phyloP scores from a whole-genome alignment of 2,113 vertebrate genomes.

The Sapajus apella region DNA sequence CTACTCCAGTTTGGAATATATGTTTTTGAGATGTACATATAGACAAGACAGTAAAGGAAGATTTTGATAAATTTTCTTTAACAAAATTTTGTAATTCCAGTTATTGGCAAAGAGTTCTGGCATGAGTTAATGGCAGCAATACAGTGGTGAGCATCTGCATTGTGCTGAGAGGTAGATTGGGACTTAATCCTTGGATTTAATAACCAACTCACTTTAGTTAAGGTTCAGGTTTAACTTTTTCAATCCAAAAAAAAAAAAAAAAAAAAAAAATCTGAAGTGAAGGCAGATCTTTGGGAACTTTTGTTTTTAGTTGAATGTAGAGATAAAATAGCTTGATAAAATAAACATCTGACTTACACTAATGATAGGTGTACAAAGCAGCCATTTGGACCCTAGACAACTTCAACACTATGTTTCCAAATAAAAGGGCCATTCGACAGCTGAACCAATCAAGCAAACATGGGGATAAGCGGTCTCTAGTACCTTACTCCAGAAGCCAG shows the following conservation, averaged over 20 bases:
- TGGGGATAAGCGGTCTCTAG: not conserved
- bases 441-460: slow-evolving; percentile 23
- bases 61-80: slow-evolving; percentile 34
- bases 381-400: slow-evolving; percentile 11
- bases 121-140: not conserved
- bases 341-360: slow-evolving; percentile 19
- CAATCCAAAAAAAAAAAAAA: not conserved
- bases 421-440: slow-evolving; percentile 1
- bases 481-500: slow-evolving; percentile 30
- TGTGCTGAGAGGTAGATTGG: slow-evolving; percentile 63
- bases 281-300: slow-evolving; percentile 50
- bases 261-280: slow-evolving; percentile 30
- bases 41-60: slow-evolving; percentile 51
- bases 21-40: not conserved
- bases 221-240: slow-evolving; percentile 6
- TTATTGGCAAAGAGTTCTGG: slow-evolving; percentile 36
- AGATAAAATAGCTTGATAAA: slow-evolving; percentile 45
- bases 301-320: slow-evolving; percentile 14
- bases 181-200: slow-evolving; percentile 51
- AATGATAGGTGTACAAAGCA: slow-evolving; percentile 28
- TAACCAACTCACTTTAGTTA: slow-evolving; percentile 50
- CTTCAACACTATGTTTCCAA: slow-evolving; percentile 24
- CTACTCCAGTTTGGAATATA: not conserved
- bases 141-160: slow-evolving; percentile 4
- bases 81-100: not conserved